These are phyloP conservation scores for Spinus olivaceus DNA, from an alignment of 2,797 vertebrate genomes.

Conservation along the genomic window DNA sequence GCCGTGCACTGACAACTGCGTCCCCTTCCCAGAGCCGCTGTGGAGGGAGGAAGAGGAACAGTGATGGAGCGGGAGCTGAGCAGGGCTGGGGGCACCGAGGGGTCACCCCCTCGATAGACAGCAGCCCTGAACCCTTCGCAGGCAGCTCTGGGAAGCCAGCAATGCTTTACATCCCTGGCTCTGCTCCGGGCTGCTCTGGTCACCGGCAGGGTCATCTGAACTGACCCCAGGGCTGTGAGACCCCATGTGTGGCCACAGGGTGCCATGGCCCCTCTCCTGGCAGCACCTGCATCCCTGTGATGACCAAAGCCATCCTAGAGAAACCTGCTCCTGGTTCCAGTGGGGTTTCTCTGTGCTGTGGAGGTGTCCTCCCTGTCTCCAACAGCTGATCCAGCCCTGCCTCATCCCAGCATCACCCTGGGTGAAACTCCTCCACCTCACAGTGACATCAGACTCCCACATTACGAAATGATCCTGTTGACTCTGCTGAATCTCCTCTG, in stretches of 20 bases:
- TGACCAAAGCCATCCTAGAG: accelerated
- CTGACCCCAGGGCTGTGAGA: accelerated
- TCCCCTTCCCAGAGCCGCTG: neutral
- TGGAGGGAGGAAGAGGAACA: accelerated
- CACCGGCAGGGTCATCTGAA: neutral
- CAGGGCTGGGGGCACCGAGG: neutral
- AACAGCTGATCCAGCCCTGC: neutral
- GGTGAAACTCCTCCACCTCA: slow-evolving; percentile 40
- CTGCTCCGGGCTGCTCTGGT: neutral
- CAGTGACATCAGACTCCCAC: slow-evolving; percentile 15
- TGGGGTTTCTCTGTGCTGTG: neutral
- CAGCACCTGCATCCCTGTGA: accelerated
- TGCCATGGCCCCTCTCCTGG: neutral
- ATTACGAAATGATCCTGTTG: neutral
- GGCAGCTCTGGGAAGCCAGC: neutral
- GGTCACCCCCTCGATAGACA: accelerated
- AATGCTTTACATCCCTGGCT: neutral
- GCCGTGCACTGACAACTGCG: accelerated
- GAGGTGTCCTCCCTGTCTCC: neutral
- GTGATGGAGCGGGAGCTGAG: accelerated
- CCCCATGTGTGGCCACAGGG: accelerated
- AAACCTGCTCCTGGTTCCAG: neutral
- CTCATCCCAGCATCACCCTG: neutral
- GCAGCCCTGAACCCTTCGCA: neutral
- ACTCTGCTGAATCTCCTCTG: neutral